These are phyloP conservation scores for Malthinus flaveolus DNA, from an alignment of 2,888 invertebrate genomes.

Conservation along the genomic window DNA sequence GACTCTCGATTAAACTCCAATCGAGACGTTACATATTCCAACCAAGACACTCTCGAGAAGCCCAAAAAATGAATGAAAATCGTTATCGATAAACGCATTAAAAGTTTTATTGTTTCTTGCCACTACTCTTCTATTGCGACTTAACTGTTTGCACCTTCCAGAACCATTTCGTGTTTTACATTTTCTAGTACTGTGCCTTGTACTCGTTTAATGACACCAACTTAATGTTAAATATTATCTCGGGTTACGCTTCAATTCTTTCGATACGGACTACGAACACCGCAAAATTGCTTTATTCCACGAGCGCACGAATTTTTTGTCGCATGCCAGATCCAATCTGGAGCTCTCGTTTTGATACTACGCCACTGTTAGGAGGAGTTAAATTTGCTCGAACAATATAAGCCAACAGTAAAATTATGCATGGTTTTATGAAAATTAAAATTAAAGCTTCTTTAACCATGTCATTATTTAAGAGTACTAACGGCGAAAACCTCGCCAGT, in stretches of 20 bases:
- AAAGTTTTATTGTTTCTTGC: slow-evolving; percentile 19
- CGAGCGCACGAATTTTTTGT: slow-evolving; percentile 7
- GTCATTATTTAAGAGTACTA: slow-evolving; percentile 24
- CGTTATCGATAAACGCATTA: slow-evolving; percentile 20
- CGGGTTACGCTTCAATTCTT: slow-evolving; percentile 50
- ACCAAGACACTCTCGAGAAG: background rate
- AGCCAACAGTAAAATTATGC: slow-evolving; percentile 36
- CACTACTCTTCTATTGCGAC: slow-evolving; percentile 29
- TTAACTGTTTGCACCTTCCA: slow-evolving; percentile 9
- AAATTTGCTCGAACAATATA: slow-evolving; percentile 22
- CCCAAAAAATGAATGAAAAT: slow-evolving; percentile 23
- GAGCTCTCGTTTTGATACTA: background rate
- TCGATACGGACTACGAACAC: slow-evolving; percentile 29
- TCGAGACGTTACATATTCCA: background rate
- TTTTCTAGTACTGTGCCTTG: slow-evolving; percentile 35
- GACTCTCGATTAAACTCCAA: background rate
- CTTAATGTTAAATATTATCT: slow-evolving; percentile 52
- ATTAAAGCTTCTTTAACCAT: slow-evolving; percentile 29
- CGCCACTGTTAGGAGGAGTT: slow-evolving; percentile 22
- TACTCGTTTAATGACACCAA: slow-evolving; percentile 43
- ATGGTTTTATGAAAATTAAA: slow-evolving; percentile 37
- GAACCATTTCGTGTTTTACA: slow-evolving; percentile 33
- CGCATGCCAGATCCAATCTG: background rate
- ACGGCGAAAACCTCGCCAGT: slow-evolving; percentile 19
- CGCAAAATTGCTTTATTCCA: slow-evolving; percentile 8